Conservation (phyloP, 1,140 invertebrate genomes). For the Drosophila novamexicana region DNA sequence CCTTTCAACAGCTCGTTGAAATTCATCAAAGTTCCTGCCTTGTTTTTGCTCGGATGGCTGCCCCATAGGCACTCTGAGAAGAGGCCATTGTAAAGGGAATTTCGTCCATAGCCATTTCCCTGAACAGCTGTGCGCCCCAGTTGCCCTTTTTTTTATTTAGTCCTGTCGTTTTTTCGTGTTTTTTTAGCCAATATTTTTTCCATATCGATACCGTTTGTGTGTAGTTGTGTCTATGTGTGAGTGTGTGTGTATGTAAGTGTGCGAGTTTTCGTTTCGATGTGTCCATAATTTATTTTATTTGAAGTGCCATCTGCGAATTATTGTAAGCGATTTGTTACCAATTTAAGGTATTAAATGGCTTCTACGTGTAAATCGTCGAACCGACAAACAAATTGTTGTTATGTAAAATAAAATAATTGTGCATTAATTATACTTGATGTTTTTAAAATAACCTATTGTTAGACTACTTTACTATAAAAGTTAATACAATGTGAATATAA, state of each 20-base stretch:
- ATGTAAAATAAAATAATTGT: too few species aligned
- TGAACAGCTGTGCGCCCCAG: slow-evolving; percentile 52
- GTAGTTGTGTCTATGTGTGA: not conserved
- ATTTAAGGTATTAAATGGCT: slow-evolving; percentile 65
- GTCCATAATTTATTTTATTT: slow-evolving; percentile 71
- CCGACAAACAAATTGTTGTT: too few species aligned
- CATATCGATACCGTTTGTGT: slow-evolving; percentile 16
- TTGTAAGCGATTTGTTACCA: slow-evolving; percentile 70
- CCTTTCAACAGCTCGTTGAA: slow-evolving; percentile 60
- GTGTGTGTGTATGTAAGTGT: slow-evolving; percentile 1
- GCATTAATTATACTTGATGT: too few species aligned
- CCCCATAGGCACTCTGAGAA: not conserved
- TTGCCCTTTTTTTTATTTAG: slow-evolving; percentile 18
- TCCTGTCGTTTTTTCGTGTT: slow-evolving; percentile 33
- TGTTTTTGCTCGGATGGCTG: slow-evolving; percentile 17
- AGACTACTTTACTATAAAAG: too few species aligned
- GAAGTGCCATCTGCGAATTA: slow-evolving; percentile 71
- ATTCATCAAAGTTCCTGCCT: slow-evolving; percentile 50
- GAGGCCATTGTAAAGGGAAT: not conserved
- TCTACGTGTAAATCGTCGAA: slow-evolving; percentile 13
- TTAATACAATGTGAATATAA: too few species aligned
- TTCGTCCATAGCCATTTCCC: slow-evolving; percentile 1
- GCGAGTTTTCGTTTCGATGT: slow-evolving; percentile 34
- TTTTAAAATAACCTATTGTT: too few species aligned
- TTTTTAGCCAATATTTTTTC: slow-evolving; percentile 43